Evolutionary conservation across 2,113 vertebrate genomes (phyloP).

Genomic region (Ascaphus truei): DNA sequence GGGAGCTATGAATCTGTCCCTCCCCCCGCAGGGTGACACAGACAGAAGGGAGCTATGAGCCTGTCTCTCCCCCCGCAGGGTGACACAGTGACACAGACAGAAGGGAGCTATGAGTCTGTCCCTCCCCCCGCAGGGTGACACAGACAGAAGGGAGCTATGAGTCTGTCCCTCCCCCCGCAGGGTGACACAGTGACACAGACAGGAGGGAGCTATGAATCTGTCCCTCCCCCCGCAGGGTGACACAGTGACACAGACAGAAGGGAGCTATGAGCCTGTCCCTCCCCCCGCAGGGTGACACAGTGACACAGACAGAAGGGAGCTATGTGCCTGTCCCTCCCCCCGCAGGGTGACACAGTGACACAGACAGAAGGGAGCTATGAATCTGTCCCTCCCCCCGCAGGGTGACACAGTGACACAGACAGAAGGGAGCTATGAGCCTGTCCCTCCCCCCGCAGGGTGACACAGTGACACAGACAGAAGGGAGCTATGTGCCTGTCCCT

Average conservation of each 20-base stretch:
- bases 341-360: not conserved
- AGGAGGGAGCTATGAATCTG: not conserved
- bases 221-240: not conserved
- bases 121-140: not conserved
- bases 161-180: conserved; percentile 46
- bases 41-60: not conserved
- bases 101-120: not conserved
- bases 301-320: no score
- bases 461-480: not conserved
- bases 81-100: no score
- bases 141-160: not conserved
- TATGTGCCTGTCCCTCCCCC: not conserved
- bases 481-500: not conserved
- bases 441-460: not conserved
- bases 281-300: conserved; percentile 60
- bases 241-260: not conserved
- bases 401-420: no score
- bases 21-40: not conserved
- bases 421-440: not conserved
- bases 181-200: no score
- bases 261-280: not conserved
- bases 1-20: not conserved
- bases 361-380: not conserved
- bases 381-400: conserved; percentile 46
- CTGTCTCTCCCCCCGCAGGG: conserved; percentile 48